phyloP scores from a whole-genome alignment of 2,113 vertebrate genomes.

The Callaeas wilsoni region DNA sequence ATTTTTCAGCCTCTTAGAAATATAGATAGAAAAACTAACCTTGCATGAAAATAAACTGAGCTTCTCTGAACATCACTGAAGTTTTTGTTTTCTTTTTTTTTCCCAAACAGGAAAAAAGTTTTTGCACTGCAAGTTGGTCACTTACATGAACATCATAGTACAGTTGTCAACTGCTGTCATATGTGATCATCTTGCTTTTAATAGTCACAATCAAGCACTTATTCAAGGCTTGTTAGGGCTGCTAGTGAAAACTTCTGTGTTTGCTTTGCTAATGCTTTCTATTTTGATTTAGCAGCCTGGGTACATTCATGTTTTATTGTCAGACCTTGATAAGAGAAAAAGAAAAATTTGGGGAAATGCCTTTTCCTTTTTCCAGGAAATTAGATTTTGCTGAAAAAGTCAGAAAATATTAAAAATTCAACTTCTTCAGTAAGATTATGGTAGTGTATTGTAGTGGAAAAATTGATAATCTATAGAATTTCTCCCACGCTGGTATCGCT shows the following conservation, averaged over 20 bases:
- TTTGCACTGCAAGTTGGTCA: neutral
- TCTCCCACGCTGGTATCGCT: rapidly evolving
- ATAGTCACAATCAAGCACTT: neutral
- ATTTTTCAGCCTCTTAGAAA: neutral
- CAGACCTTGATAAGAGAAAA: neutral
- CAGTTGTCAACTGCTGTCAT: neutral
- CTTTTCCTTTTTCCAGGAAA: neutral
- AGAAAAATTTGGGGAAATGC: neutral
- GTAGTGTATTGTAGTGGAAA: neutral
- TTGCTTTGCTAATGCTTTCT: neutral
- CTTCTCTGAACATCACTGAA: neutral
- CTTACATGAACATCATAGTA: neutral
- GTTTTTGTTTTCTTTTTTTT: neutral
- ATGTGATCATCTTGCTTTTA: neutral
- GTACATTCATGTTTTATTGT: neutral
- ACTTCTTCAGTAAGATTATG: neutral
- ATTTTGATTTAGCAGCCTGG: neutral
- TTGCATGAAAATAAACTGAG: neutral
- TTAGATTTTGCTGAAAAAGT: neutral
- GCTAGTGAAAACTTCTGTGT: neutral
- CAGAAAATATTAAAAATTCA: neutral
- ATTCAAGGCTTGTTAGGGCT: neutral
- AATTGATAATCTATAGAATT: neutral
- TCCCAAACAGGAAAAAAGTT: rapidly evolving
- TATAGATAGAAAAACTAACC: neutral